These are phyloP conservation scores for Apodemia mormo DNA, from an alignment of 2,888 invertebrate species.

Conservation along the genomic window DNA sequence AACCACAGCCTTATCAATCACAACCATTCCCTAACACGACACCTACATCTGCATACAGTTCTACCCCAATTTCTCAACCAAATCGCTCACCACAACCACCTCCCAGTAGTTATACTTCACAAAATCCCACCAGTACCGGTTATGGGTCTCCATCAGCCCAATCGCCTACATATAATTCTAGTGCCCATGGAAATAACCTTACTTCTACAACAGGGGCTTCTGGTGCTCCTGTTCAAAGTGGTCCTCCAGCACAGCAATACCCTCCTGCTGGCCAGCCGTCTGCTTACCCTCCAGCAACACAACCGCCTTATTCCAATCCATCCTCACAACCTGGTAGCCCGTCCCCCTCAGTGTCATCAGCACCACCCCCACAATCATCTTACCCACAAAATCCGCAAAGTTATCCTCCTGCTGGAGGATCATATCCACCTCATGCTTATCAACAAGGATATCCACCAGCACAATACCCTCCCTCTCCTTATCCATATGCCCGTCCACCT, in stretches of 20 bases:
- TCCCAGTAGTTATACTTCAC: conserved; percentile 78
- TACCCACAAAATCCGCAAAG: conserved; percentile 80
- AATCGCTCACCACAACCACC: conserved; percentile 82
- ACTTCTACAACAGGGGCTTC: conserved; percentile 75
- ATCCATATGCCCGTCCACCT: conserved; percentile 81
- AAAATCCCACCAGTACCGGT: conserved; percentile 79
- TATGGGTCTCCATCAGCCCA: conserved; percentile 85
- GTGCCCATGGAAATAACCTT: conserved; percentile 77
- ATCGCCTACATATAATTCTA: conserved; percentile 84
- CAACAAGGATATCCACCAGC: conserved; percentile 78
- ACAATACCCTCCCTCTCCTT: conserved; percentile 81
- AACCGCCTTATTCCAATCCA: conserved; percentile 81
- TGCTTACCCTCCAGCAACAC: conserved; percentile 83
- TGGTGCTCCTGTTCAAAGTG: conserved; percentile 71
- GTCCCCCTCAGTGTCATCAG: conserved; percentile 72
- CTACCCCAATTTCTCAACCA: conserved; percentile 75
- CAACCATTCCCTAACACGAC: conserved; percentile 76
- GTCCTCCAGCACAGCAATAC: conserved; percentile 84
- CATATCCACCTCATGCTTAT: conserved; percentile 77
- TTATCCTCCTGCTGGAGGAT: conserved; percentile 67
- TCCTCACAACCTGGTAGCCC: conserved; percentile 78
- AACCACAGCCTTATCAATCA: conserved; percentile 75
- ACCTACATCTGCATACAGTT: conserved; percentile 78
- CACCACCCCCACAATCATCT: conserved; percentile 81
- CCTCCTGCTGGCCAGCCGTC: conserved; percentile 84